Evolutionary conservation across 1,140 invertebrate species (phyloP).

Genomic region (Apis laboriosa): DNA sequence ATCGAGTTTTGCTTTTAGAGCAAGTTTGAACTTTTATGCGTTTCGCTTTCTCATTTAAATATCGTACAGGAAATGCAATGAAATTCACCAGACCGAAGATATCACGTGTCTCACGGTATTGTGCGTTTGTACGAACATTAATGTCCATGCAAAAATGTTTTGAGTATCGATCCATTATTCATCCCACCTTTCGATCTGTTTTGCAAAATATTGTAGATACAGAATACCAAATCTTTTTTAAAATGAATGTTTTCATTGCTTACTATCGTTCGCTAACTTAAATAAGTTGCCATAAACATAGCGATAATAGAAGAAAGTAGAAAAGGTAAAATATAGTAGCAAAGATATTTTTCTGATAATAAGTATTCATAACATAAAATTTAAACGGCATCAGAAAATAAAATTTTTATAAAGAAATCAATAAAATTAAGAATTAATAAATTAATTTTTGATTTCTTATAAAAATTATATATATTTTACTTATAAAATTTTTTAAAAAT

Average conservation of each 20-base stretch:
- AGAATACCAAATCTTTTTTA: not conserved
- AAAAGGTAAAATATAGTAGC: no score
- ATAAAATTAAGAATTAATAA: no score
- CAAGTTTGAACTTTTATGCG: slow-evolving; percentile 17
- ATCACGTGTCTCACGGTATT: slow-evolving; percentile 46
- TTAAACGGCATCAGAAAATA: no score
- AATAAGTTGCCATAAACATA: not conserved
- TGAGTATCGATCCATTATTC: not conserved
- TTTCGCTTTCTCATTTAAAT: slow-evolving; percentile 51
- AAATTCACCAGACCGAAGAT: slow-evolving; percentile 59
- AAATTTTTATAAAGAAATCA: no score
- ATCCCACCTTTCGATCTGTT: not conserved
- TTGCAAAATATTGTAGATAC: not conserved
- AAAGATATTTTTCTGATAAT: no score
- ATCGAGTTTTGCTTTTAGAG: slow-evolving; percentile 8
- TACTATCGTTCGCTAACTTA: no score
- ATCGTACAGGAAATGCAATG: slow-evolving; percentile 49
- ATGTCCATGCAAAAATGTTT: slow-evolving; percentile 10
- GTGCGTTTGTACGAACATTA: slow-evolving; percentile 18
- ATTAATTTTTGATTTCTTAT: no score
- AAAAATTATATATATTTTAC: no score
- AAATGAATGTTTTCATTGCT: not conserved
- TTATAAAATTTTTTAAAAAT: no score
- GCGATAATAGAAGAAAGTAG: not conserved
- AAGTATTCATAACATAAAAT: no score